phyloP scores from a whole-genome alignment of 2,797 vertebrate genomes.

The Coregonus ussuriensis region DNA sequence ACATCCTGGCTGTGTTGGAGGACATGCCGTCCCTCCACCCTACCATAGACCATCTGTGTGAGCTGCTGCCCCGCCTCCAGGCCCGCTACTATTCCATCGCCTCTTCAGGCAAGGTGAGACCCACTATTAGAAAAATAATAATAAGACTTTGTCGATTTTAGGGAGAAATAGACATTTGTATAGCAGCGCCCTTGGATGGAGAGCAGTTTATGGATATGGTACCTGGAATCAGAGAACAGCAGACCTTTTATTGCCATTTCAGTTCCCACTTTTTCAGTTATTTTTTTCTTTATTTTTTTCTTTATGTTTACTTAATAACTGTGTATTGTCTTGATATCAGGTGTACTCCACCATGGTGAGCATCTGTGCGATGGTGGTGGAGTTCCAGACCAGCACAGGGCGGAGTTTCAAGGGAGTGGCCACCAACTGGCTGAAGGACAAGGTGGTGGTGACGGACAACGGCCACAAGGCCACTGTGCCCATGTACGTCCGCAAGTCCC shows the following conservation, averaged over 20 bases:
- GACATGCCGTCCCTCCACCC: slow-evolving; percentile 81
- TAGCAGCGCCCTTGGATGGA: not conserved
- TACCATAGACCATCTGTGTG: slow-evolving; percentile 84
- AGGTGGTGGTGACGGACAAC: slow-evolving; percentile 67
- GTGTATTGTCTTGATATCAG: slow-evolving; percentile 47
- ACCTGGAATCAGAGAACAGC: not conserved
- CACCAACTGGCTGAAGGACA: slow-evolving; percentile 82
- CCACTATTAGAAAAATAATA: not conserved
- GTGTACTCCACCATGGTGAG: slow-evolving; percentile 79
- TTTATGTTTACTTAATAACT: not conserved
- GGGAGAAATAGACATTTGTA: not conserved
- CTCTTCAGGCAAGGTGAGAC: slow-evolving; percentile 83
- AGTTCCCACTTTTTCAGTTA: not conserved
- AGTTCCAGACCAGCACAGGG: slow-evolving; percentile 79
- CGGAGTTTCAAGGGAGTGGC: slow-evolving; percentile 83
- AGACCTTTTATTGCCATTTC: not conserved
- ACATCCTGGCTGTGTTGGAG: slow-evolving; percentile 85
- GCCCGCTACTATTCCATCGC: slow-evolving; percentile 88
- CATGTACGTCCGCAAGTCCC: slow-evolving; percentile 85
- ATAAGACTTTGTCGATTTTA: not conserved
- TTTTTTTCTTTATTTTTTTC: not conserved
- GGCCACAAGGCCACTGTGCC: slow-evolving; percentile 76
- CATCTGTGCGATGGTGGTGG: slow-evolving; percentile 81
- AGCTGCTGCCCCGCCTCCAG: slow-evolving; percentile 84
- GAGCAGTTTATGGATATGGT: not conserved